These are phyloP conservation scores for Morpho deidamia DNA, from an alignment of 2,888 invertebrate species.

Conservation along the genomic window DNA sequence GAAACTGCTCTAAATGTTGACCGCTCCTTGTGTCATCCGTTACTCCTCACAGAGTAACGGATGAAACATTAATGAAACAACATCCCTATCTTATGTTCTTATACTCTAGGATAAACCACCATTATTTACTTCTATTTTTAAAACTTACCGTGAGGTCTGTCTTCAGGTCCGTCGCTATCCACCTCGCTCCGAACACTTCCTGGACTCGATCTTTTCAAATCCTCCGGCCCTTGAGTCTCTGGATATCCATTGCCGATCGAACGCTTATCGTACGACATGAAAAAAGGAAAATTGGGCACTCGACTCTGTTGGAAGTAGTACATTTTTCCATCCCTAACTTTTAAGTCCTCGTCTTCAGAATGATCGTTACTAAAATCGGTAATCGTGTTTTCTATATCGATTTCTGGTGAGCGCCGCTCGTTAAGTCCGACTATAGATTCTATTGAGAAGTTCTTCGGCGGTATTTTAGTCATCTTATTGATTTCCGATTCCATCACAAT, in stretches of 20 bases:
- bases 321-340: conserved; percentile 60
- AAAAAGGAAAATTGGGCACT: conserved; percentile 68
- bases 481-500: conserved; percentile 63
- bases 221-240: conserved; percentile 44
- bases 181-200: conserved; percentile 67
- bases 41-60: no score
- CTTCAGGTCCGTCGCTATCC: conserved; percentile 68
- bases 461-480: conserved; percentile 65
- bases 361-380: conserved; percentile 52
- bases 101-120: neutral
- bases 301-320: conserved; percentile 68
- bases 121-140: neutral
- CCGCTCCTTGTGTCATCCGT: no score
- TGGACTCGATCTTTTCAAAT: conserved; percentile 63
- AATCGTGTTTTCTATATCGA: conserved; percentile 66
- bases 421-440: conserved; percentile 78
- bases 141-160: conserved; percentile 61
- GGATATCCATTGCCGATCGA: conserved; percentile 43
- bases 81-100: no score
- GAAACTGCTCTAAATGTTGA: no score
- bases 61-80: no score
- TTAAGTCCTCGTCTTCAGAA: conserved; percentile 61
- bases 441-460: conserved; percentile 81
- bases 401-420: conserved; percentile 61
- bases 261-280: conserved; percentile 69